Base-by-base conservation (phyloP, 2,888 invertebrate species). In the Myathropa florea region DNA sequence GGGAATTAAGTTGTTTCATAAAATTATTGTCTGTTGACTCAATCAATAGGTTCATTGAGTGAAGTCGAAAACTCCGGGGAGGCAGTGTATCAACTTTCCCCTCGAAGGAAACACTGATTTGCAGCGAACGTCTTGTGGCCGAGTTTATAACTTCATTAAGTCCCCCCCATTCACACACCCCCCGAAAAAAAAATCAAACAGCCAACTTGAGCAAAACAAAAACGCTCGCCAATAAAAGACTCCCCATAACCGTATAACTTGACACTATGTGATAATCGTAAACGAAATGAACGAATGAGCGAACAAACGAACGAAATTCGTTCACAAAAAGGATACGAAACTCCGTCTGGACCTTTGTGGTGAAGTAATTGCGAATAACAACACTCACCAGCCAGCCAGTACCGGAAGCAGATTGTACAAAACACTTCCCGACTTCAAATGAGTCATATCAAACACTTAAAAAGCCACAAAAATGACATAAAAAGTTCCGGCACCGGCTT, bases 401-500 rank as follows among this genome's bases (percentile, higher is more conserved):
- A 71, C 57, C 65, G 46, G 82, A 86, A 86, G 79, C 86, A 86
- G 86, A 83, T 86, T 83, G 86, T 65, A 82, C 36, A 75, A 55
- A 72, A 80, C 80, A 80, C 76, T 80, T 76, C 14, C 76, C 55
- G 84, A 81, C 84, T 77, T 81, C 39, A 63, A 85, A 85, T 86
- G 84, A 85, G 75, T 81, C 84, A 85, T 85, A 85, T 85, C 84
- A 85, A 85, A 86, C 86, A 86, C 86, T 86, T 86, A 86, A 86
- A 86, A 86, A 83, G 75, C 86, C 82, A 82, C 86, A 86, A 86
- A 86, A 86, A 75, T 67, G 59, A 71, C 83, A 86, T 86, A 86
- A 86, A 86, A 86, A 79, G 70, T 79, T 86, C 83, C 86, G 83
- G 65, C 46, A 71, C 46, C 23, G 6, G 57, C 21, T 6, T 33